phyloP scores from a whole-genome alignment of 1,140 invertebrate species.

The Caerostris extrusa region DNA sequence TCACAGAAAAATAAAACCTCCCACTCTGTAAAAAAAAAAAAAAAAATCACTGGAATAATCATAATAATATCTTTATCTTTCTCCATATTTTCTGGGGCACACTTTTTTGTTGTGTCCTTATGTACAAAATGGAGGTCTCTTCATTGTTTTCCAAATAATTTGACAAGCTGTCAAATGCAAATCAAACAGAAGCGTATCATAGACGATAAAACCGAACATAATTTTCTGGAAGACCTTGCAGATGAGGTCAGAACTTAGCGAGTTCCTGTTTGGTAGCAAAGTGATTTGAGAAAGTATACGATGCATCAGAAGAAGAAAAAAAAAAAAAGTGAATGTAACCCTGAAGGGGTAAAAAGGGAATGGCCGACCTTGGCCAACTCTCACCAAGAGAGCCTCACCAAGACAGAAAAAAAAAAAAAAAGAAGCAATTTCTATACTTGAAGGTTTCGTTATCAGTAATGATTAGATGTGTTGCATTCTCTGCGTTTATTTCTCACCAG shows the following conservation, averaged over 20 bases:
- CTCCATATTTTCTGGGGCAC: constrained; percentile 2
- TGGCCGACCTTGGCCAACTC: constrained; percentile 29
- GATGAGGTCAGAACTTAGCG: constrained; percentile 7
- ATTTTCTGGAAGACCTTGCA: constrained; percentile 1
- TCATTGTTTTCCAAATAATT: constrained; percentile 37
- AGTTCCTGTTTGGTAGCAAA: constrained; percentile 1
- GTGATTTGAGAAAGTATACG: constrained; percentile 19
- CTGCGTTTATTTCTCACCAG: not conserved
- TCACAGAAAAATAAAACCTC: not conserved
- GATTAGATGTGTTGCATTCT: constrained; percentile 31
- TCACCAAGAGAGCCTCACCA: not conserved
- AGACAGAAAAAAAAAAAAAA: not conserved
- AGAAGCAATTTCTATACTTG: not conserved
- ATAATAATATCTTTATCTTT: not conserved
- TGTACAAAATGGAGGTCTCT: constrained; percentile 7
- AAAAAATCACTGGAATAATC: not conserved
- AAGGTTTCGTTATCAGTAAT: constrained; percentile 35
- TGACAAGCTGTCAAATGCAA: constrained; percentile 25
- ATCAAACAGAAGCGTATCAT: not conserved
- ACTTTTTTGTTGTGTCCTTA: not conserved
- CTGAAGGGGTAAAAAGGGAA: constrained; percentile 30
- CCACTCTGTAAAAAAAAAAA: not conserved
- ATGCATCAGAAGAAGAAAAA: not conserved
- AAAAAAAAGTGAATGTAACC: not conserved
- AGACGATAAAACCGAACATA: not conserved